These are phyloP conservation scores for Antigone vipio DNA, from an alignment of 2,113 vertebrate genomes.

Conservation along the genomic window DNA sequence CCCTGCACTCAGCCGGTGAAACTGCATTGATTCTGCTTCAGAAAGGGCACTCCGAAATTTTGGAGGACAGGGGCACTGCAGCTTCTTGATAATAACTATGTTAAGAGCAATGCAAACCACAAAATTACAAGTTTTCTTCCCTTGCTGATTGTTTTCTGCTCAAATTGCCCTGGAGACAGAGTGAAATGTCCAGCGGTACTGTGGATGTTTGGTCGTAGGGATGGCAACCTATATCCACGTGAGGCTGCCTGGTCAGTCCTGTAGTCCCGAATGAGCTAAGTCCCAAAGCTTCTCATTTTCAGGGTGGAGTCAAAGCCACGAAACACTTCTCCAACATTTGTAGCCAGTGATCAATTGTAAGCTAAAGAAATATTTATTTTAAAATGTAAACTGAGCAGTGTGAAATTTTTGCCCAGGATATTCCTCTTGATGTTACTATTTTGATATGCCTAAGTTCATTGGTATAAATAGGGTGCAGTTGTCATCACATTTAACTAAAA, in stretches of 20 bases:
- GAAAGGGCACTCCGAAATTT: not conserved
- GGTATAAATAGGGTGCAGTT: constrained; percentile 77
- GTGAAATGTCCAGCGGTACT: not conserved
- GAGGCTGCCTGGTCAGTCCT: not conserved
- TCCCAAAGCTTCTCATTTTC: not conserved
- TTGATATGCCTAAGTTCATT: constrained; percentile 53
- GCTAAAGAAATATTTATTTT: constrained; percentile 70
- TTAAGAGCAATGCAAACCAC: not conserved
- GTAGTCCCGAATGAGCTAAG: not conserved
- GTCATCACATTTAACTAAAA: constrained; percentile 50
- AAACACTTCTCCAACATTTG: not conserved
- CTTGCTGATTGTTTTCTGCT: not conserved
- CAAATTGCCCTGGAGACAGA: not conserved
- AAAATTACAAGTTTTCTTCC: not conserved
- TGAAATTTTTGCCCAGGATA: constrained; percentile 33
- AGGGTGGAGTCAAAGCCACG: not conserved
- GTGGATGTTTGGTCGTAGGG: not conserved
- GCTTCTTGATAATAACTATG: not conserved
- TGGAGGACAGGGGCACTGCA: too few species aligned
- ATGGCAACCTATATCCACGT: not conserved
- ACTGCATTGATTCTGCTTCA: not conserved
- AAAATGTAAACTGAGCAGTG: constrained; percentile 27
- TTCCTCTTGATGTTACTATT: constrained; percentile 64
- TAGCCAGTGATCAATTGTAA: not conserved
- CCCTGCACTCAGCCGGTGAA: not conserved